These are phyloP conservation scores for Erinaceus europaeus DNA, from an alignment of 2,113 vertebrate genomes.

Conservation along the genomic window DNA sequence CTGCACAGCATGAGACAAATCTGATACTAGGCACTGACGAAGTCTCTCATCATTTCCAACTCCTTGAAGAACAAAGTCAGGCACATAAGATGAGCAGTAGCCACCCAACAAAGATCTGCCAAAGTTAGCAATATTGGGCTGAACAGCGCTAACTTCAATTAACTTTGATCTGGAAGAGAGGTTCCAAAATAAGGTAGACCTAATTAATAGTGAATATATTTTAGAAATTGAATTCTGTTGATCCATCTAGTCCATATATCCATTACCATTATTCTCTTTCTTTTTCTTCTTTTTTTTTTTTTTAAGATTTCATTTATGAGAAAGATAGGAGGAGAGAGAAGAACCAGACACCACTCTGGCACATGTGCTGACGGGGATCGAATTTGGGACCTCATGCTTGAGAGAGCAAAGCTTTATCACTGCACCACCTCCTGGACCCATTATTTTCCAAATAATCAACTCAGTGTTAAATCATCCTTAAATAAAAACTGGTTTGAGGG, in stretches of 20 bases:
- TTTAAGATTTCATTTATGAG: too few species aligned
- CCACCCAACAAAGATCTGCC: conserved; percentile 96
- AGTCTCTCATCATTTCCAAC: conserved; percentile 94
- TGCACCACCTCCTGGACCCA: too few species aligned
- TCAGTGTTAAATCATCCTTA: conserved; percentile 23
- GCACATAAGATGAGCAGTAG: conserved; percentile 96
- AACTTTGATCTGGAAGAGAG: conserved; percentile 89
- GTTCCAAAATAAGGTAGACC: conserved; percentile 40
- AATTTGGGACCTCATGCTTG: too few species aligned
- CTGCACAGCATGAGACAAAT: conserved; percentile 96
- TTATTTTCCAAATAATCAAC: not conserved
- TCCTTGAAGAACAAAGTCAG: conserved; percentile 98
- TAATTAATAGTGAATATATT: conserved; percentile 43
- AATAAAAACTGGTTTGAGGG: conserved; percentile 31
- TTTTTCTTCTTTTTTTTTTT: too few species aligned
- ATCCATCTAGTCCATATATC: conserved; percentile 14
- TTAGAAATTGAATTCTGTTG: not conserved
- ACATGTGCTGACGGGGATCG: too few species aligned
- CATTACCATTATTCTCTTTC: not conserved
- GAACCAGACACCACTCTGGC: too few species aligned
- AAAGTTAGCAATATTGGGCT: conserved; percentile 96
- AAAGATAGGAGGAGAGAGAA: too few species aligned
- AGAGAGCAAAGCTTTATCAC: too few species aligned
- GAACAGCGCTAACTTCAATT: conserved; percentile 93
- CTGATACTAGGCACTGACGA: conserved; percentile 91